These are phyloP conservation scores for Sandelia bainsii DNA, from an alignment of 2,797 vertebrate genomes.

Conservation along the genomic window DNA sequence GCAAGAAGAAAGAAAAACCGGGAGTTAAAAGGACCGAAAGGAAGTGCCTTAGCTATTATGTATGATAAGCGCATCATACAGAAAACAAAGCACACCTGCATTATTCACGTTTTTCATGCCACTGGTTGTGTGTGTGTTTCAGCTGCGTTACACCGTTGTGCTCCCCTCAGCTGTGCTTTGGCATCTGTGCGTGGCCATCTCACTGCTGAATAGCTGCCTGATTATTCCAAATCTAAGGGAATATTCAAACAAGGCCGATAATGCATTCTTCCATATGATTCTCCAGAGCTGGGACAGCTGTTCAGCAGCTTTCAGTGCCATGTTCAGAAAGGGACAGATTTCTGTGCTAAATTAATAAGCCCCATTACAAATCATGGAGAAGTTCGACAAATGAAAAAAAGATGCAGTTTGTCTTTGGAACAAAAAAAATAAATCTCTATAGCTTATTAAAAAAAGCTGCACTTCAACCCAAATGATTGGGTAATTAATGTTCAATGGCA, in stretches of 20 bases:
- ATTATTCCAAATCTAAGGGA: slow-evolving; percentile 85
- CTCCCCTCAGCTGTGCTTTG: slow-evolving; percentile 82
- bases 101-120: slow-evolving; percentile 71
- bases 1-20: slow-evolving; percentile 49
- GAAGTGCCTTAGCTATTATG: slow-evolving; percentile 64
- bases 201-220: slow-evolving; percentile 82
- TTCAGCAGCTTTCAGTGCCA: slow-evolving; percentile 76
- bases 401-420: slow-evolving; percentile 52
- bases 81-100: slow-evolving; percentile 77
- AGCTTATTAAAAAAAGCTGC: slow-evolving; percentile 41
- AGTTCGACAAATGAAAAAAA: slow-evolving; percentile 71
- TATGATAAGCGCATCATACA: slow-evolving; percentile 66
- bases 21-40: slow-evolving; percentile 64
- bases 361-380: slow-evolving; percentile 73
- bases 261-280: slow-evolving; percentile 84
- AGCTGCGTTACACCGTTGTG: slow-evolving; percentile 61
- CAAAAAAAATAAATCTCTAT: slow-evolving; percentile 24
- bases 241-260: slow-evolving; percentile 85
- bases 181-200: slow-evolving; percentile 83
- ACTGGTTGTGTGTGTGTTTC: slow-evolving; percentile 61
- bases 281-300: slow-evolving; percentile 83
- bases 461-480: slow-evolving; percentile 44
- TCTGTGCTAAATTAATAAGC: slow-evolving; percentile 80
- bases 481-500: slow-evolving; percentile 62
- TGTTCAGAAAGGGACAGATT: slow-evolving; percentile 80